Percentiles rank a stretch among this genome's conserved stretches.
Evolutionary conservation across 2,797 vertebrate species (phyloP).

Genomic region (Macropodus opercularis): DNA sequence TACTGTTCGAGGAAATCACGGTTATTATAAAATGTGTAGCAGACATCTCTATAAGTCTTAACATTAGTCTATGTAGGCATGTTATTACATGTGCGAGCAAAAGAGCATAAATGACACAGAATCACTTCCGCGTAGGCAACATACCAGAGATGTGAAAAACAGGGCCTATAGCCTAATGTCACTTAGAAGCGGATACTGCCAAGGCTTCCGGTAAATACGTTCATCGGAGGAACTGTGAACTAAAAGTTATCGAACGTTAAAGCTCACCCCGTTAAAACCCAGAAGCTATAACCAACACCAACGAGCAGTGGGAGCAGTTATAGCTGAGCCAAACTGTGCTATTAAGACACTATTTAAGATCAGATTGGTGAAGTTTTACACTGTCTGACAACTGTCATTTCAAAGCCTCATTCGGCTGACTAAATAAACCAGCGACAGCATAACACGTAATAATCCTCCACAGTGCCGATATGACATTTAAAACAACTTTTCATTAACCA

Average conservation of each 20-base stretch:
- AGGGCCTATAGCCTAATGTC: conserved; percentile 20
- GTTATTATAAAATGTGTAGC: neutral
- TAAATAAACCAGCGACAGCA: neutral
- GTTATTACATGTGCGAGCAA: conserved; percentile 65
- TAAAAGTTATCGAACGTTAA: neutral
- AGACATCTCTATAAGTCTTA: neutral
- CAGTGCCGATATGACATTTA: neutral
- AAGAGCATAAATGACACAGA: conserved; percentile 47
- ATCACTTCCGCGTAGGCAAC: conserved; percentile 68
- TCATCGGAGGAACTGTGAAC: neutral
- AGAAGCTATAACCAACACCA: neutral
- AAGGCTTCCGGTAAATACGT: conserved; percentile 46
- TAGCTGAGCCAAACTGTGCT: neutral
- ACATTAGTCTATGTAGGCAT: conserved; percentile 26
- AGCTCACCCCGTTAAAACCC: neutral
- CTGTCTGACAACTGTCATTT: neutral
- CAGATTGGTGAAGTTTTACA: conserved; percentile 1
- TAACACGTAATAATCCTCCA: too few species aligned
- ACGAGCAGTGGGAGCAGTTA: neutral
- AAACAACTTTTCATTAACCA: conserved; percentile 16
- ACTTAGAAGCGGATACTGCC: conserved; percentile 27
- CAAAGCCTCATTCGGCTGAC: neutral
- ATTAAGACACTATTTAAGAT: neutral
- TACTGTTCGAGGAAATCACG: accelerated
- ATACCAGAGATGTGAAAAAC: conserved; percentile 43